Percentiles rank a stretch among this genome's conserved stretches.
phyloP scores from a whole-genome alignment of 2,113 vertebrate species.

The Todiramphus saurophagus region DNA sequence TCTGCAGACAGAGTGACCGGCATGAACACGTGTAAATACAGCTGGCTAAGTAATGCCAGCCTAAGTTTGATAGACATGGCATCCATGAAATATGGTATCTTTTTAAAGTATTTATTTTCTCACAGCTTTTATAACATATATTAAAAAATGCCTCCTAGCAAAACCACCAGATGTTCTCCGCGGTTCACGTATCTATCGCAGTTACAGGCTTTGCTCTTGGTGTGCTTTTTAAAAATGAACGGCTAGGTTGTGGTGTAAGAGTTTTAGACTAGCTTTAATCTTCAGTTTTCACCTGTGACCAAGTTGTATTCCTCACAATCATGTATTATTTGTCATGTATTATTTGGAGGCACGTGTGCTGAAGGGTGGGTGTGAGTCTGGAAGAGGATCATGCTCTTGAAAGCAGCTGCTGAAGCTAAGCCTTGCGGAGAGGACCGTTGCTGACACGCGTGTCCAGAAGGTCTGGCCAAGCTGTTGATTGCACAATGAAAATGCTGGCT shows the following conservation, averaged over 20 bases:
- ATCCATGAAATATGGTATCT: not conserved
- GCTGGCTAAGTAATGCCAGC: not conserved
- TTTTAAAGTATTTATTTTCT: not conserved
- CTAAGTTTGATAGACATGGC: accelerated
- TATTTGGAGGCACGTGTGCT: not conserved
- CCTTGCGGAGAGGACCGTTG: not conserved
- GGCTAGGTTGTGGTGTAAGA: not conserved
- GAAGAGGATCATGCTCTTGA: not conserved
- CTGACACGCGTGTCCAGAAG: not conserved
- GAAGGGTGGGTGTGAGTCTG: not conserved
- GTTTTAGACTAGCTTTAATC: not conserved
- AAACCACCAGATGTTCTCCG: not conserved
- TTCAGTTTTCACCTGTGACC: not conserved
- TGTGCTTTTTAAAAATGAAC: not conserved
- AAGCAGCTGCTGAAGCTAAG: not conserved
- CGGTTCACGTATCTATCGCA: not conserved
- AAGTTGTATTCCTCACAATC: not conserved
- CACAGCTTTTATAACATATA: not conserved
- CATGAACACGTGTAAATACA: accelerated
- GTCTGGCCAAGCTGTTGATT: not conserved
- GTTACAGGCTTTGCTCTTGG: not conserved
- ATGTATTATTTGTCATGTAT: not conserved
- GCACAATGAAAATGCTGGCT: not conserved
- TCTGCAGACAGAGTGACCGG: not conserved
- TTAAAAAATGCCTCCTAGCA: not conserved